Base-by-base conservation (phyloP, 2,113 vertebrate species). In the Corythornis vintsioides region DNA sequence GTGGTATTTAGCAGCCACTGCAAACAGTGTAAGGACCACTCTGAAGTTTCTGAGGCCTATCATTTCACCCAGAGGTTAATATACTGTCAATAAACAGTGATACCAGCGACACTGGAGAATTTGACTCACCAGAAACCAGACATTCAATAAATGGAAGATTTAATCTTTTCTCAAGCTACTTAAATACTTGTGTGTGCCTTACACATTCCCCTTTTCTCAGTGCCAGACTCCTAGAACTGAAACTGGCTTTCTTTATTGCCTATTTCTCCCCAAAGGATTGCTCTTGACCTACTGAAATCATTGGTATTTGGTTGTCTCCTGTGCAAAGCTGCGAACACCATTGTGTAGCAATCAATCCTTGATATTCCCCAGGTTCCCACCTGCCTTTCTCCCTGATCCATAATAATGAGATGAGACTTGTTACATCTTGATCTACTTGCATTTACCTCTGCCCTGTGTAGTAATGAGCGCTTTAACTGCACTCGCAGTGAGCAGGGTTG, bases 61-160 rank as follows among this genome's bases (percentile, higher is more conserved):
- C 29, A 45, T 93, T 93, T 71, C 89, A 91, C 61, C 75, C 95
- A 71, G 90, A 82, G 93, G 89, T 97, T 93, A 94, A 96, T 94
- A 76, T 31, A 5, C 71, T 92, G 72, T 33, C 94, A 86, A 77
- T 87, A 93, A 81, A 64, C 53, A 50, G 33, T 11, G 75, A 72
- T 50, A 18, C 57, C 65, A 87, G 65, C 3, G 7, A 29, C 2
- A 7, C 67, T 28, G 45, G 66, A 91, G 69, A 43, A 29, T 47
- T 72, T 81, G 76, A 71, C 45, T 86, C 76, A 38, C 64, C 79
- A 80, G 69, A 73, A 50, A 63, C 40, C 59, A 15, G 8, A 65
- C 61, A 75, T 15, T 31, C 10, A 17, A 59, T 15, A 87, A 84
- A 74, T n/a, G 53, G 53, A 61, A 92, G 52, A 56, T 57, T 77